Evolutionary conservation across 92 coral and sea anemone genomes (phyloP).

Genomic region (Pocillopora grandis): DNA sequence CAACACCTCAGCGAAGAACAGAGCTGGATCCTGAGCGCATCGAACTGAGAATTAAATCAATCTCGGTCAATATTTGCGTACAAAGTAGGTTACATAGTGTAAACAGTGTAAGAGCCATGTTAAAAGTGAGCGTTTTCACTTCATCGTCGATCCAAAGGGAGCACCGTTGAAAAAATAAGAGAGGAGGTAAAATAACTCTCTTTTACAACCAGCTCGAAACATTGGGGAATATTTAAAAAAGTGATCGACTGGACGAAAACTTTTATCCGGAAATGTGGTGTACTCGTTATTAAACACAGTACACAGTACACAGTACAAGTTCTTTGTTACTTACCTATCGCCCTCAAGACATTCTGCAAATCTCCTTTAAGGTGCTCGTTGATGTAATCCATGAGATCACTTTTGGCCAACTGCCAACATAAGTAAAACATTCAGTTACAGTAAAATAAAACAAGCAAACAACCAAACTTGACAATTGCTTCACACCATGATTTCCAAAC

Average conservation of each 20-base stretch:
- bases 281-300: no score
- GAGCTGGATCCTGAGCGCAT: constrained; percentile 13
- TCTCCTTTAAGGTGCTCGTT: constrained; percentile 62
- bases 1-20: constrained; percentile 30
- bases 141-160: no score
- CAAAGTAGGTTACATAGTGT: background rate
- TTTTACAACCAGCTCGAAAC: no score
- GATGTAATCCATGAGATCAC: constrained; percentile 64
- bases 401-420: constrained; percentile 55
- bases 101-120: background rate
- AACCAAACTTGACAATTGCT: background rate
- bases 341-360: constrained; percentile 50
- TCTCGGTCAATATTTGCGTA: background rate
- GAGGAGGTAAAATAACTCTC: no score
- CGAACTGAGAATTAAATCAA: constrained; percentile 16
- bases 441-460: background rate
- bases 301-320: background rate
- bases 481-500: background rate
- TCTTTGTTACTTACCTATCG: constrained; percentile 59
- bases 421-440: background rate
- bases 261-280: no score
- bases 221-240: no score
- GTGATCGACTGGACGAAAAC: no score
- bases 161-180: no score
- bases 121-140: no score